These are phyloP conservation scores for Neodiprion lecontei DNA, from an alignment of 1,140 invertebrate species.

Conservation along the genomic window DNA sequence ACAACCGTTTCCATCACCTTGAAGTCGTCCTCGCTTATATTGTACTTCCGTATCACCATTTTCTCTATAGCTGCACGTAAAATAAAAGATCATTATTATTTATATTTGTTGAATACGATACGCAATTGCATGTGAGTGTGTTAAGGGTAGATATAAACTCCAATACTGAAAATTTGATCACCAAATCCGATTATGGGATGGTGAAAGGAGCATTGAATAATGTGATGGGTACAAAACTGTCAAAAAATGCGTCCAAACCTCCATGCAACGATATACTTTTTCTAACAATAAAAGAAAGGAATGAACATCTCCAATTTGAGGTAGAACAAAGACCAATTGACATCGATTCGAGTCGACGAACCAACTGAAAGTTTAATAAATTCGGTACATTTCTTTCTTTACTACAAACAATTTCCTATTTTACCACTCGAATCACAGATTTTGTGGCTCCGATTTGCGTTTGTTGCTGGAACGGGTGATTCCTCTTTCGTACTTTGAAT, in stretches of 20 bases:
- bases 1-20: constrained; percentile 94
- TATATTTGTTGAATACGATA: background rate
- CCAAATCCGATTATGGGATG: too few species aligned
- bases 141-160: too few species aligned
- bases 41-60: constrained; percentile 87
- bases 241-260: too few species aligned
- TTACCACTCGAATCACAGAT: too few species aligned
- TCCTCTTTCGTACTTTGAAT: too few species aligned
- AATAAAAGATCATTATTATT: constrained; percentile 19
- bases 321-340: background rate
- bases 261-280: too few species aligned
- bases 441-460: too few species aligned
- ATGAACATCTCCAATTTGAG: background rate
- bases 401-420: background rate
- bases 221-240: too few species aligned
- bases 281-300: background rate
- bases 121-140: too few species aligned
- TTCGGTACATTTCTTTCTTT: background rate
- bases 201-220: too few species aligned
- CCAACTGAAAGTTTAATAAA: background rate
- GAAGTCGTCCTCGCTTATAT: constrained; percentile 93
- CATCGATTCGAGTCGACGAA: background rate
- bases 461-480: too few species aligned
- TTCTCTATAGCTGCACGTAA: constrained; percentile 73
- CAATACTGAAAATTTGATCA: too few species aligned